Evolutionary conservation across 2,888 invertebrate species (phyloP).

Genomic region (Drosophila histrio): DNA sequence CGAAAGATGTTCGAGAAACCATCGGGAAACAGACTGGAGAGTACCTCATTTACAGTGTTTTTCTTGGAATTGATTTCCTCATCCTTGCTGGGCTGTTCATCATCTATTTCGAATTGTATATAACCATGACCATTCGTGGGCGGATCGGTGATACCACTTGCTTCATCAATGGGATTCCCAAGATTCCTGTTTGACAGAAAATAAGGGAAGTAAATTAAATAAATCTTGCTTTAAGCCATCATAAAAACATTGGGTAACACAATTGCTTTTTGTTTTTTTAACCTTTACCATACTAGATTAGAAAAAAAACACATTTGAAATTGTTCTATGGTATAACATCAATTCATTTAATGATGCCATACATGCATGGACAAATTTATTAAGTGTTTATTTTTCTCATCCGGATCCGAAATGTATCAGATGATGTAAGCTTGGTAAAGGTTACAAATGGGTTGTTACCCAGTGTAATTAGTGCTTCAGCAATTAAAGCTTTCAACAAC

Average conservation of each 20-base stretch:
- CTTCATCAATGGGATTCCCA: conserved; percentile 24
- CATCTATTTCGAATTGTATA: conserved; percentile 77
- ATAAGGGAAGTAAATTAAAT: too few relatives aligned
- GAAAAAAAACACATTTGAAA: too few relatives aligned
- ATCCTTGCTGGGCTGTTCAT: conserved; percentile 46
- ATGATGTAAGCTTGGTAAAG: too few relatives aligned
- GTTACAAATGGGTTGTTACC: too few relatives aligned
- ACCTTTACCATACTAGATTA: too few relatives aligned
- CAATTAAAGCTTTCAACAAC: conserved; percentile 6
- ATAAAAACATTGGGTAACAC: too few relatives aligned
- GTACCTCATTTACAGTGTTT: conserved; percentile 78
- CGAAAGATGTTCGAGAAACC: conserved; percentile 82
- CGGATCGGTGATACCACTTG: conserved; percentile 2
- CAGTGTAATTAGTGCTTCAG: neutral
- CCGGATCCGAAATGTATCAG: too few relatives aligned
- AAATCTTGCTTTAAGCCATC: neutral
- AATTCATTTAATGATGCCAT: too few relatives aligned
- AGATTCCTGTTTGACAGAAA: neutral
- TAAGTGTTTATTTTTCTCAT: too few relatives aligned
- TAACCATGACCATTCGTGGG: conserved; percentile 73
- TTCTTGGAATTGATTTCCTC: conserved; percentile 29
- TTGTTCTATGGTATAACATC: too few relatives aligned
- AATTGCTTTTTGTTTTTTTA: too few relatives aligned
- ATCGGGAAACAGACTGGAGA: conserved; percentile 79
- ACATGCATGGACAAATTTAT: too few relatives aligned